A percentile compares a stretch with the other conserved stretches of the same genome.
Conservation (phyloP, 1,140 invertebrate genomes). For the Sycophila sp. region DNA sequence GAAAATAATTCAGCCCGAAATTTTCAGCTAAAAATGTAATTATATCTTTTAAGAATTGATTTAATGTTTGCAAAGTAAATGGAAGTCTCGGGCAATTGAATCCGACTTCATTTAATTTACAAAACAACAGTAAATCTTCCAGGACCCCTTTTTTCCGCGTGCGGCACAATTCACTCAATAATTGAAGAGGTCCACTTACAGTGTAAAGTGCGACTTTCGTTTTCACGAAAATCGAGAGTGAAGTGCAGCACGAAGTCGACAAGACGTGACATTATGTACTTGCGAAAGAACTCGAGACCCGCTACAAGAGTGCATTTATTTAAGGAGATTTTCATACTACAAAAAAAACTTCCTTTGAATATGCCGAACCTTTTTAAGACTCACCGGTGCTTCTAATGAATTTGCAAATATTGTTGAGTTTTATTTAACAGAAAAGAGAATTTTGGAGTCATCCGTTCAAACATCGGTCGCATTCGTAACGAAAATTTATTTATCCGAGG, state of each 20-base stretch:
- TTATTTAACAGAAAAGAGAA: too few relatives aligned
- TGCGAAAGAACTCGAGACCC: slow-evolving; percentile 10
- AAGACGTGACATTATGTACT: slow-evolving; percentile 8
- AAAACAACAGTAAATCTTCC: slow-evolving; percentile 6
- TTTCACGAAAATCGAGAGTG: slow-evolving; percentile 28
- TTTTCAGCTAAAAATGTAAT: too few relatives aligned
- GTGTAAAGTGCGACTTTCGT: slow-evolving; percentile 8
- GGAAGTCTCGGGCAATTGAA: too few relatives aligned
- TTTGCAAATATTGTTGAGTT: too few relatives aligned
- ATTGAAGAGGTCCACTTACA: slow-evolving; percentile 18
- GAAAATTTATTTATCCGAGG: too few relatives aligned
- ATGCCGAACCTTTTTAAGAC: background rate
- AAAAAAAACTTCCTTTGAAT: background rate
- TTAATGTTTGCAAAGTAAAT: too few relatives aligned
- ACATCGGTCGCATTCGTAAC: too few relatives aligned
- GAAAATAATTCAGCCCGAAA: too few relatives aligned
- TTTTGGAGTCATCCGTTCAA: too few relatives aligned
- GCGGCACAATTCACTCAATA: slow-evolving; percentile 6
- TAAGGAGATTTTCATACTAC: background rate
- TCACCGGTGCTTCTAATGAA: too few relatives aligned
- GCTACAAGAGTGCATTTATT: slow-evolving; percentile 3
- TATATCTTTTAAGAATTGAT: too few relatives aligned
- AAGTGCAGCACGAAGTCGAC: slow-evolving; percentile 1
- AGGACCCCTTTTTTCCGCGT: background rate
- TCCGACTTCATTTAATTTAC: too few relatives aligned